Conservation (phyloP, 2,113 vertebrate genomes). For the Nesoenas mayeri region DNA sequence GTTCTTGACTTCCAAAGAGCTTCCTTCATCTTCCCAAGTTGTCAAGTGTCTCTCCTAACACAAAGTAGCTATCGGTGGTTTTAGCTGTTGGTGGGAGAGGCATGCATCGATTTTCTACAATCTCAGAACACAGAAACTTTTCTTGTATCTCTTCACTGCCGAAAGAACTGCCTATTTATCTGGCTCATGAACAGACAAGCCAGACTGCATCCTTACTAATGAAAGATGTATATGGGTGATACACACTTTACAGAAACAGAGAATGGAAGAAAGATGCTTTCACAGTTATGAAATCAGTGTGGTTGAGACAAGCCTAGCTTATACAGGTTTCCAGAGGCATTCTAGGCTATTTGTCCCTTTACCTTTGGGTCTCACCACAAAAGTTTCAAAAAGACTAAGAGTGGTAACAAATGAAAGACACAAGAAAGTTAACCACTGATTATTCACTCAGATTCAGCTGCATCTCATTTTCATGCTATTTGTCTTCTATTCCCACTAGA, state of each 20-base stretch:
- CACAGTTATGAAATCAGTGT: background rate
- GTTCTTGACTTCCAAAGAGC: background rate
- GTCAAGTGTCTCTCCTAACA: background rate
- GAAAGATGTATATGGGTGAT: background rate
- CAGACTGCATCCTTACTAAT: background rate
- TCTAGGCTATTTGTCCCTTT: background rate
- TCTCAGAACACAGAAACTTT: background rate
- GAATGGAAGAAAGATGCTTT: background rate
- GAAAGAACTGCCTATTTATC: background rate
- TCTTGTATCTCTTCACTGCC: background rate
- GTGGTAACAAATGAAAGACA: background rate
- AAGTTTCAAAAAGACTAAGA: background rate
- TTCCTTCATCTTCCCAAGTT: background rate
- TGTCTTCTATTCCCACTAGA: background rate
- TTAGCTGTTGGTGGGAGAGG: background rate
- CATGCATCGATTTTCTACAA: background rate
- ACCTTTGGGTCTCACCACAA: background rate
- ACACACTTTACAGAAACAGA: accelerated
- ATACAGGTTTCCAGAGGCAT: background rate
- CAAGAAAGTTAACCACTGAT: background rate
- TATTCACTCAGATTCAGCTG: background rate
- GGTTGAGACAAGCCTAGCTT: background rate
- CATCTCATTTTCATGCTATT: background rate
- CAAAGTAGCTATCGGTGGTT: background rate
- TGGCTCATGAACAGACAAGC: background rate